These are phyloP conservation scores for Heliconius melpomene DNA, from an alignment of 1,140 invertebrate genomes.

Conservation along the genomic window DNA sequence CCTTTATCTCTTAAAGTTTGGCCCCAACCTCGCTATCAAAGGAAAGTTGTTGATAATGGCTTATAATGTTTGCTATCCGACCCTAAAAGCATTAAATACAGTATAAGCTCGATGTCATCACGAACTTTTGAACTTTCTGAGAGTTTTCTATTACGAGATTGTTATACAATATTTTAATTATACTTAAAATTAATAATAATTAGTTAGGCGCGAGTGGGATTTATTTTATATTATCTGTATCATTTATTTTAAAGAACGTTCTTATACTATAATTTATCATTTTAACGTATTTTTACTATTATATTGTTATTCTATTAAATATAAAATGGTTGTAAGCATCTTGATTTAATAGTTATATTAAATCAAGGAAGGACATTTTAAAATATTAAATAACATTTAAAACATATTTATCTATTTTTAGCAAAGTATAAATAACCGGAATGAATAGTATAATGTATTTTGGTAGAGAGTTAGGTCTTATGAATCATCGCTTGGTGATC, in stretches of 20 bases:
- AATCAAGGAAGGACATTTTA: too few relatives aligned
- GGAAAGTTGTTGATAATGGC: constrained; percentile 31
- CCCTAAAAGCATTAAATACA: constrained; percentile 9
- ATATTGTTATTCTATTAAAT: too few relatives aligned
- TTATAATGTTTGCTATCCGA: constrained; percentile 17
- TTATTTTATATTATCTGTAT: neutral
- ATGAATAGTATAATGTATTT: constrained; percentile 1
- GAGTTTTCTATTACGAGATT: neutral
- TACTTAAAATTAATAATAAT: neutral
- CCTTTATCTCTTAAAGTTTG: constrained; percentile 21
- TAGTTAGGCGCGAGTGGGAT: neutral
- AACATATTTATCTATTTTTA: neutral
- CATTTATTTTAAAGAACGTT: neutral
- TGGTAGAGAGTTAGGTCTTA: neutral
- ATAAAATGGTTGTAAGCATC: too few relatives aligned
- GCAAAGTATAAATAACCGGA: neutral
- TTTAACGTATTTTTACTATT: too few relatives aligned
- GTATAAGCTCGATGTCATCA: constrained; percentile 10
- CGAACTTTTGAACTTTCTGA: constrained; percentile 6
- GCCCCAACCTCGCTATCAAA: constrained; percentile 16
- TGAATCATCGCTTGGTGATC: constrained; percentile 32
- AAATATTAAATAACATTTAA: too few relatives aligned
- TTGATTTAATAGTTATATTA: too few relatives aligned
- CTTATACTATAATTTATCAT: too few relatives aligned
- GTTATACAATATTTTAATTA: neutral